A percentile compares a stretch with the other conserved stretches of the same genome.
phyloP scores from a whole-genome alignment of 2,113 vertebrate species.

The human region GRCh38 chr1:2448501-2449000 shows the following conservation, averaged over 20 bases:
- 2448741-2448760: not conserved
- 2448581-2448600: accelerated
- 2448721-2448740: accelerated
- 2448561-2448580: not conserved
- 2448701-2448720: not conserved
- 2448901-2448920: not conserved
- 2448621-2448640: accelerated
- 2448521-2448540: not conserved
- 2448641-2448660: not conserved
- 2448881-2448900: not conserved
- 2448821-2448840: not conserved
- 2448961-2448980: too few relatives aligned
- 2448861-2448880: not conserved
- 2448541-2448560: not conserved
- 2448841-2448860: not conserved
- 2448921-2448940: not conserved
- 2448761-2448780: not conserved
- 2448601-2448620: not conserved
- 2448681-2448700: not conserved
- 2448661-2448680: not conserved
- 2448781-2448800: not conserved
- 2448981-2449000: too few relatives aligned
- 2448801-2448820: too few relatives aligned
- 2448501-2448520: not conserved
- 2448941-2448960: too few relatives aligned